Evolutionary conservation across 2,888 invertebrate genomes (phyloP).

Genomic region (Coelinius sp.): DNA sequence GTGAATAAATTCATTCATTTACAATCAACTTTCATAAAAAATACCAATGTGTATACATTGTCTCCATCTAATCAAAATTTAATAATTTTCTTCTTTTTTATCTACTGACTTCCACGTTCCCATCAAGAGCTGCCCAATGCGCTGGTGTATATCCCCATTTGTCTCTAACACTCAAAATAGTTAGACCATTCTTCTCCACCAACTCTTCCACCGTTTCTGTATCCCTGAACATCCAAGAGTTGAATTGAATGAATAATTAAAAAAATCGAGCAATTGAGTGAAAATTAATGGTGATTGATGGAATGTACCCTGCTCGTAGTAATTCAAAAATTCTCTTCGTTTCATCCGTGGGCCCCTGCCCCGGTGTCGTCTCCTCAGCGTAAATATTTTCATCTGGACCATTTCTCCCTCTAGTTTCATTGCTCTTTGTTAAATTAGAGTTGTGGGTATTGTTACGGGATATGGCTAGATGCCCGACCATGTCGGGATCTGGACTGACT

Average conservation of each 20-base stretch:
- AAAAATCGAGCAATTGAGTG: background rate
- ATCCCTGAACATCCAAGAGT: slow-evolving; percentile 74
- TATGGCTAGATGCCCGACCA: slow-evolving; percentile 67
- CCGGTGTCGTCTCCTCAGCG: slow-evolving; percentile 61
- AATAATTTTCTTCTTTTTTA: background rate
- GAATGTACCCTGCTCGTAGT: slow-evolving; percentile 84
- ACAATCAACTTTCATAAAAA: background rate
- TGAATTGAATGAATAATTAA: background rate
- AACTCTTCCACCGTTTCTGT: slow-evolving; percentile 87
- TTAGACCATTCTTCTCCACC: slow-evolving; percentile 85
- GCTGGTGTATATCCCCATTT: slow-evolving; percentile 95
- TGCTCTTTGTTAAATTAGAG: slow-evolving; percentile 51
- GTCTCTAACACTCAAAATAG: slow-evolving; percentile 82
- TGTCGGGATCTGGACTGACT: slow-evolving; percentile 73
- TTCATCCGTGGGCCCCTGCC: slow-evolving; percentile 64
- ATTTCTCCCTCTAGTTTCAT: slow-evolving; percentile 54
- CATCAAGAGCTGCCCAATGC: slow-evolving; percentile 93
- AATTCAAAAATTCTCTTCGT: slow-evolving; percentile 86
- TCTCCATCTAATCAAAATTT: too few species aligned
- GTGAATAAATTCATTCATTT: background rate
- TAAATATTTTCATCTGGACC: slow-evolving; percentile 65
- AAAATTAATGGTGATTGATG: background rate
- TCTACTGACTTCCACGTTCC: slow-evolving; percentile 80
- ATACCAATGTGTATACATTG: too few species aligned
- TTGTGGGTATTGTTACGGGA: slow-evolving; percentile 60